These are phyloP conservation scores for Leptoclinus maculatus DNA, from an alignment of 2,797 vertebrate genomes.

Conservation along the genomic window DNA sequence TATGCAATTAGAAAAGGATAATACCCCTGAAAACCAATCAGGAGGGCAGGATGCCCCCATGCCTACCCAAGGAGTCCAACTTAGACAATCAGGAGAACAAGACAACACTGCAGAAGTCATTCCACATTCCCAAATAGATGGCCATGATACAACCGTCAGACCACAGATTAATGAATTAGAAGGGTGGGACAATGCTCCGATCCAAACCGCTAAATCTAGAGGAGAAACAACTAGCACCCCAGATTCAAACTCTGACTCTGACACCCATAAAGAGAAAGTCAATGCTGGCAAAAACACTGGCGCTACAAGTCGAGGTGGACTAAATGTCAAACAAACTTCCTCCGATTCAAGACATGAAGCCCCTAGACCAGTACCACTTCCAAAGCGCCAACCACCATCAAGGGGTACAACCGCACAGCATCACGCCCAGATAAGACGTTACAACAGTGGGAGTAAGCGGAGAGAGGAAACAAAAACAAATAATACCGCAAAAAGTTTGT, in stretches of 20 bases:
- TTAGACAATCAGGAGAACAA: constrained; percentile 11
- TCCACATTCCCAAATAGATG: neutral
- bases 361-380: constrained; percentile 32
- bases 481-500: neutral
- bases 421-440: constrained; percentile 24
- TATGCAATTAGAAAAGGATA: constrained; percentile 17
- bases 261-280: neutral
- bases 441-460: constrained; percentile 6
- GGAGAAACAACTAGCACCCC: constrained; percentile 16
- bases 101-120: neutral
- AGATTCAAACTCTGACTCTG: constrained; percentile 24
- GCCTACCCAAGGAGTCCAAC: constrained; percentile 1
- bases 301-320: neutral
- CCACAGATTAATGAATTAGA: constrained; percentile 19
- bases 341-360: constrained; percentile 7
- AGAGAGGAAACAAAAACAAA: constrained; percentile 15
- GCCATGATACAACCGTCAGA: neutral
- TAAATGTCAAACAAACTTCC: constrained; percentile 21
- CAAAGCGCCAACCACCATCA: constrained; percentile 38
- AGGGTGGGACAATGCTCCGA: neutral
- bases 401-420: constrained; percentile 3
- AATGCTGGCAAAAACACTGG: neutral
- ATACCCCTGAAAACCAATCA: constrained; percentile 1
- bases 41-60: constrained; percentile 3
- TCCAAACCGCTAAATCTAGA: neutral